Conservation (phyloP, 2,797 vertebrate species). For the Pangasius krempfi region DNA sequence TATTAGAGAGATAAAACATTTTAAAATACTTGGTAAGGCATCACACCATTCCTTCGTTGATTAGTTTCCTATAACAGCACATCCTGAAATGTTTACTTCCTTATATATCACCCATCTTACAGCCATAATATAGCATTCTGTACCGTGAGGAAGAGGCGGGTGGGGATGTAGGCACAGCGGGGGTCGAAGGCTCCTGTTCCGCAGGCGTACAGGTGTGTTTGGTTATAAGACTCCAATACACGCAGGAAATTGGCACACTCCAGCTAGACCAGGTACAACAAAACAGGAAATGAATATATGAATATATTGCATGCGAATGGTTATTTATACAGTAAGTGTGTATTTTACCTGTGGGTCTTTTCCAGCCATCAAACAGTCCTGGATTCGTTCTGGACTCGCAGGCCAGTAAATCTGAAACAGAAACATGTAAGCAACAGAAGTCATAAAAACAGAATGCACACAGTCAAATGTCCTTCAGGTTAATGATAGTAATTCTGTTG, state of each 20-base stretch:
- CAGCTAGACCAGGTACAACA: slow-evolving; percentile 49
- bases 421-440: background rate
- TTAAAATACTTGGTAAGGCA: background rate
- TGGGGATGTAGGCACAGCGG: slow-evolving; percentile 77
- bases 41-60: background rate
- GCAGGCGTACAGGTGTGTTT: slow-evolving; percentile 82
- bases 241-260: slow-evolving; percentile 83
- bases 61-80: background rate
- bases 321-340: background rate
- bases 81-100: background rate
- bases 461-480: background rate
- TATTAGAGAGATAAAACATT: background rate
- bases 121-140: background rate
- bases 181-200: slow-evolving; percentile 84
- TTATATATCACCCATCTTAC: background rate
- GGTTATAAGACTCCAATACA: slow-evolving; percentile 78
- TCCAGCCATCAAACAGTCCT: slow-evolving; percentile 83
- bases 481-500: background rate
- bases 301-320: background rate
- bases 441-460: background rate
- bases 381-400: slow-evolving; percentile 76
- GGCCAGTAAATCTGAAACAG: slow-evolving; percentile 77
- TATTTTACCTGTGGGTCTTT: slow-evolving; percentile 77
- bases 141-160: slow-evolving; percentile 75
- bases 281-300: background rate